Base-by-base conservation (phyloP, 2,888 invertebrate genomes). In the Cremastinae sp. region DNA sequence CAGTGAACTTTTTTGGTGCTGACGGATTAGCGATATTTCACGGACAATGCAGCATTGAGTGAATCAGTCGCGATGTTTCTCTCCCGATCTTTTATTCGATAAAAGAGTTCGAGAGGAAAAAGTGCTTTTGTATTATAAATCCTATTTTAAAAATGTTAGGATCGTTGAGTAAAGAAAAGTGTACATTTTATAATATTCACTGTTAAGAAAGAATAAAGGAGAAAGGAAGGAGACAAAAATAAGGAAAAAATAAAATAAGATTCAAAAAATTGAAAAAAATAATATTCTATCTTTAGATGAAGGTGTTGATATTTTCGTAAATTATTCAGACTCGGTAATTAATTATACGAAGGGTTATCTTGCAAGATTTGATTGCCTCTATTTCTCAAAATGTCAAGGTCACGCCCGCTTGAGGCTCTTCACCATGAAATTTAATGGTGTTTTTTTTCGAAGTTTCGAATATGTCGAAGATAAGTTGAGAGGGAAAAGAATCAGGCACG, bases 351-450 rank as follows among this genome's bases (percentile, higher is more conserved):
- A 37, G 73, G 61, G 75, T 28, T 28, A 28, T 80, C 71, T 65
- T 49, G 55, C 61, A 51, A 72, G 69, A 77, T 75, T 45, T 56
- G 61, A 41, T 55, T 65, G 78, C 75, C 78, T 69, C 65, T 70
- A 71, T 18, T n/a, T 8, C 41, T 41, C 9, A 55, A 85, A 84
- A 84, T 83, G 82, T 84, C 85, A 84, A 86, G 84, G 84, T 80
- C 43, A 81, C 74, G 76, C 8, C 58, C 49, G 8, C 51, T 66
- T 49, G 43, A 53, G 18, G 37, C 41, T 70, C 35, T 10, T 69
- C 22, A 5, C 10, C 53, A 37, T 45, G 2, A 39, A 56, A 37
- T 45, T 51, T 53, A 47, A 58, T 20, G 64, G 49, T 45, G 18
- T 62, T 59, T 41, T 45, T 16, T 43, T 16, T 68, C 14, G 12